Evolutionary conservation across 2,113 vertebrate genomes (phyloP).

Genomic region (Anguilla rostrata): DNA sequence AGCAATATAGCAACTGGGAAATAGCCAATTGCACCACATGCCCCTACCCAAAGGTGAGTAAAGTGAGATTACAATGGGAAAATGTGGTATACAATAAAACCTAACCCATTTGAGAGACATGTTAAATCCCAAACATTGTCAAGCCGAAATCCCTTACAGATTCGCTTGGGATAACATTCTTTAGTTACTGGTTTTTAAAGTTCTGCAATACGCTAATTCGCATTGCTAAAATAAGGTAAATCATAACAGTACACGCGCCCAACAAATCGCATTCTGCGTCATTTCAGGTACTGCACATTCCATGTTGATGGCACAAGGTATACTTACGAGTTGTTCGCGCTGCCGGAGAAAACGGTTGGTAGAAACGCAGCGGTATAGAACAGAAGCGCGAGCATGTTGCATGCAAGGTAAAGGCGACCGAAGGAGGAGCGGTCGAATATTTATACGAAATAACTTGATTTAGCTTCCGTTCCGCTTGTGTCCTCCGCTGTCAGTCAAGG

Average conservation of each 20-base stretch:
- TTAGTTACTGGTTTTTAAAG: not conserved
- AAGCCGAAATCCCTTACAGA: not conserved
- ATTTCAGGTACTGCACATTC: not conserved
- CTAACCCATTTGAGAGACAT: too few species aligned
- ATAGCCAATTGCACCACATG: not conserved
- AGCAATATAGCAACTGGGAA: not conserved
- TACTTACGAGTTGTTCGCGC: not conserved
- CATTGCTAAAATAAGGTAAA: not conserved
- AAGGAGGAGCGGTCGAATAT: not conserved
- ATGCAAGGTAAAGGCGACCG: not conserved
- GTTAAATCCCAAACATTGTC: too few species aligned
- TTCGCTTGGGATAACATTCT: not conserved
- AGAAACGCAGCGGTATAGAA: not conserved
- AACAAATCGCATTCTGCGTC: not conserved
- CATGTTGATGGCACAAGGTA: not conserved
- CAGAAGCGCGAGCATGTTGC: not conserved
- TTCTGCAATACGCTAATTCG: not conserved
- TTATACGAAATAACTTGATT: not conserved
- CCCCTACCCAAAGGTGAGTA: too few species aligned
- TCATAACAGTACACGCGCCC: not conserved
- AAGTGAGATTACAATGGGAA: too few species aligned
- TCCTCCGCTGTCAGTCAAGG: constrained; percentile 1
- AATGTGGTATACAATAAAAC: too few species aligned
- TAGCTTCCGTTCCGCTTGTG: not conserved
- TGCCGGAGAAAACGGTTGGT: not conserved